phyloP scores from a whole-genome alignment of 1,140 invertebrate species.

The Maniola jurtina region DNA sequence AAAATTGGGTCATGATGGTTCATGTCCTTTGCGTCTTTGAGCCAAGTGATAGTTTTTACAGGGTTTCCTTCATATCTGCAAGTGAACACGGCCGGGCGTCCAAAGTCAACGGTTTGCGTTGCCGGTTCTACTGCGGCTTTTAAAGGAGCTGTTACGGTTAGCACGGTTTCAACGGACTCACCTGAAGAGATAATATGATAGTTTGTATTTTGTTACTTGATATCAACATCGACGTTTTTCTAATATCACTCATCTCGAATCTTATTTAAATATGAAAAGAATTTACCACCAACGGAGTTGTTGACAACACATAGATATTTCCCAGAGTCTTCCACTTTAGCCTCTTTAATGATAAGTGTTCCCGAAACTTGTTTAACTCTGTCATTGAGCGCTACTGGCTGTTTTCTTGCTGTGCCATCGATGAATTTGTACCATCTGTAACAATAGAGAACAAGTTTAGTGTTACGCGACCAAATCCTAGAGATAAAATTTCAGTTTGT shows the following conservation, averaged over 20 bases:
- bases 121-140: slow-evolving; percentile 92
- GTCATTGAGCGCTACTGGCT: slow-evolving; percentile 90
- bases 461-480: not conserved
- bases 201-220: too few species aligned
- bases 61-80: slow-evolving; percentile 95
- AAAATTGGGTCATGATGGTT: slow-evolving; percentile 88
- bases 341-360: slow-evolving; percentile 94
- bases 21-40: slow-evolving; percentile 93
- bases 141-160: slow-evolving; percentile 94
- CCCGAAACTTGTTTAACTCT: slow-evolving; percentile 96
- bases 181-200: slow-evolving; percentile 58
- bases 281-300: slow-evolving; percentile 90
- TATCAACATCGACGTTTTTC: too few species aligned
- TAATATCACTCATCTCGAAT: not conserved
- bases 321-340: slow-evolving; percentile 94
- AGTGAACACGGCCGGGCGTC: slow-evolving; percentile 92
- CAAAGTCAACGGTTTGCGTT: slow-evolving; percentile 95
- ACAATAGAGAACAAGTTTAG: slow-evolving; percentile 75
- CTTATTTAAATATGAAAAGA: not conserved
- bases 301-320: slow-evolving; percentile 96
- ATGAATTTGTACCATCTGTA: slow-evolving; percentile 97
- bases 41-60: slow-evolving; percentile 93
- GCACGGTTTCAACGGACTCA: slow-evolving; percentile 93
- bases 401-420: slow-evolving; percentile 89
- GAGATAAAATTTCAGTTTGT: not conserved